phyloP scores from a whole-genome alignment of 2,888 invertebrate genomes.

The Campoplex nolae region DNA sequence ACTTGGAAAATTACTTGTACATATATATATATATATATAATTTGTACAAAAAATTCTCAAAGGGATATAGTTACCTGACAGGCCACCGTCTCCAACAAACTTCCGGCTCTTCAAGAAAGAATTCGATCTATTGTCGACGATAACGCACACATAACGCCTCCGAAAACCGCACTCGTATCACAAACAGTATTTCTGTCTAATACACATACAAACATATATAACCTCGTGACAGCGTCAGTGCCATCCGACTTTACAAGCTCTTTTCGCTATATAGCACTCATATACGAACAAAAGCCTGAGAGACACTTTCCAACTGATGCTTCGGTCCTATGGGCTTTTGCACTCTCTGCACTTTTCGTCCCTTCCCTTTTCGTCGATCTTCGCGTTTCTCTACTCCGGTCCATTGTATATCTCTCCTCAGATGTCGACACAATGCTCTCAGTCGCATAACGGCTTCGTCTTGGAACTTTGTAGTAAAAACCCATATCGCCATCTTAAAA shows the following conservation, averaged over 20 bases:
- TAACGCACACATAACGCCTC: conserved; percentile 29
- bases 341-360: conserved; percentile 52
- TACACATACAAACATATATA: neutral
- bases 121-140: conserved; percentile 38
- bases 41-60: conserved; percentile 43
- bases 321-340: conserved; percentile 52
- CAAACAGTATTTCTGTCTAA: neutral
- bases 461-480: conserved; percentile 8
- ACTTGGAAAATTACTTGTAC: neutral
- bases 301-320: conserved; percentile 41
- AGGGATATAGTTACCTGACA: conserved; percentile 49
- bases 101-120: conserved; percentile 58
- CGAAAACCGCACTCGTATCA: conserved; percentile 32
- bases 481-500: neutral
- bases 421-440: conserved; percentile 1
- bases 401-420: conserved; percentile 35
- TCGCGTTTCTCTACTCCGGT: neutral
- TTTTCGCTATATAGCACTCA: neutral
- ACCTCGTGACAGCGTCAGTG: conserved; percentile 18
- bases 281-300: conserved; percentile 42
- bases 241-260: conserved; percentile 54
- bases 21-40: conserved; percentile 15
- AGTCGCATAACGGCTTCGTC: neutral
- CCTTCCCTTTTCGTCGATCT: conserved; percentile 8
- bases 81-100: conserved; percentile 58